Evolutionary conservation across 2,888 invertebrate genomes (phyloP), one percentile per base, ranked within the genome.

Genomic region (Acanthosepion lycidas): DNA sequence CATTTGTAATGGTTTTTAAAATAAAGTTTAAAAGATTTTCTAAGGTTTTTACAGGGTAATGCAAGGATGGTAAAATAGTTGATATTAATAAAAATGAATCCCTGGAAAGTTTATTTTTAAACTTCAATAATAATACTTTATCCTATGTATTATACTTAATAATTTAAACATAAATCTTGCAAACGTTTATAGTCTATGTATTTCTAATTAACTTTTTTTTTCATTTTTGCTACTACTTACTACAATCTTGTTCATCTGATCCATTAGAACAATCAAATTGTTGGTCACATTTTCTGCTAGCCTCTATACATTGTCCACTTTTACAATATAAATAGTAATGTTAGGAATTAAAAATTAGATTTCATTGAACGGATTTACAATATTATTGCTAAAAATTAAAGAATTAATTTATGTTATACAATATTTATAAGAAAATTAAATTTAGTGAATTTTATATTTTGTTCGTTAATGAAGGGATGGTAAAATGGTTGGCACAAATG

Each of bases 211-310:
- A 33, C 33, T 33, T 33, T 33, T 33, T 33, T 33, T 33, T 33
- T 33, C 33, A 33, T 33, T 33, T 33, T 33, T 33, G 33, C 33
- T 33, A 33, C 42, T 95, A 95, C 96, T 95, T 96, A 96, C 96
- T 95, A 95, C 96, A 96, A 96, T 42, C 42, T 95, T 98, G 98
- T 42, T 42, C 42, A 42, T 42, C 42, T 42, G 99, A 99, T 91
- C 98, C 98, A 97, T 99, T 99, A 1, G 95, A 95, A 95, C 98
- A 97, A 94, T 97, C 96, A 51, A 94, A 94, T 28, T 94, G 64
- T 20, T 96, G 98, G 95, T 97, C 96, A 96, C 97, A 97, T 55
- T 95, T 95, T 23, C 92, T 55, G 18, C 91, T 94, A 26, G 94
- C 94, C 20, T 95, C 78, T 15, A 96, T 96, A 95, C 96, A 96